Evolutionary conservation across 2,888 invertebrate species (phyloP).

Genomic region (Protodeltote pygarga): DNA sequence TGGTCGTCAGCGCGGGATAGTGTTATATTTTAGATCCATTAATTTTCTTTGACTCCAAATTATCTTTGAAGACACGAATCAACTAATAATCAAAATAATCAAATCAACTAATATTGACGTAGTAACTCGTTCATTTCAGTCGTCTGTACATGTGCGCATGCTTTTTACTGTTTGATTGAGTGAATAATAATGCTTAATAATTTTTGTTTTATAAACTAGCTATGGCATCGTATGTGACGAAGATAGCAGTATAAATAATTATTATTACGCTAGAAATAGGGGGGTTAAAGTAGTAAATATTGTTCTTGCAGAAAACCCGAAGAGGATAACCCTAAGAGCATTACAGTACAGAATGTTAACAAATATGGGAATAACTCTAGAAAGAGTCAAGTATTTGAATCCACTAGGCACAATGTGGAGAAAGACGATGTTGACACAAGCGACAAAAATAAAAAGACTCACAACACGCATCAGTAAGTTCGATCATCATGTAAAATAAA

Average conservation of each 20-base stretch:
- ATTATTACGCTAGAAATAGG: conserved; percentile 33
- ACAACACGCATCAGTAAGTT: conserved; percentile 79
- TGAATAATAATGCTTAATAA: conserved; percentile 47
- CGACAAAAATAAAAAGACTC: conserved; percentile 87
- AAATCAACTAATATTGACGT: no score
- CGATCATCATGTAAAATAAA: conserved; percentile 44
- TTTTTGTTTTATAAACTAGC: conserved; percentile 31
- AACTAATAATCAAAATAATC: no score
- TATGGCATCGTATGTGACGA: conserved; percentile 10
- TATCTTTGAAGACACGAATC: no score
- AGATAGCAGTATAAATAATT: conserved; percentile 5
- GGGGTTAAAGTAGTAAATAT: conserved; percentile 59
- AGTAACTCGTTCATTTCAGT: conserved; percentile 15
- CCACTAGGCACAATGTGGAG: conserved; percentile 90
- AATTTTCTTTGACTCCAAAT: no score
- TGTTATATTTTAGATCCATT: no score
- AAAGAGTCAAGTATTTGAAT: conserved; percentile 91
- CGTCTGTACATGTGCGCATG: conserved; percentile 32
- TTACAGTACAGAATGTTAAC: conserved; percentile 79
- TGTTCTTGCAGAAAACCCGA: conserved; percentile 83
- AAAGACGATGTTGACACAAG: conserved; percentile 91
- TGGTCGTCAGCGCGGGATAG: no score
- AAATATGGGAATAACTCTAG: conserved; percentile 81
- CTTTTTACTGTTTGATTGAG: conserved; percentile 37
- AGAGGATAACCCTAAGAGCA: conserved; percentile 80